A percentile compares a stretch with the other conserved stretches of the same genome.
These are phyloP conservation scores for Thelaira solivaga DNA, from an alignment of 2,888 invertebrate genomes.

Conservation along the genomic window DNA sequence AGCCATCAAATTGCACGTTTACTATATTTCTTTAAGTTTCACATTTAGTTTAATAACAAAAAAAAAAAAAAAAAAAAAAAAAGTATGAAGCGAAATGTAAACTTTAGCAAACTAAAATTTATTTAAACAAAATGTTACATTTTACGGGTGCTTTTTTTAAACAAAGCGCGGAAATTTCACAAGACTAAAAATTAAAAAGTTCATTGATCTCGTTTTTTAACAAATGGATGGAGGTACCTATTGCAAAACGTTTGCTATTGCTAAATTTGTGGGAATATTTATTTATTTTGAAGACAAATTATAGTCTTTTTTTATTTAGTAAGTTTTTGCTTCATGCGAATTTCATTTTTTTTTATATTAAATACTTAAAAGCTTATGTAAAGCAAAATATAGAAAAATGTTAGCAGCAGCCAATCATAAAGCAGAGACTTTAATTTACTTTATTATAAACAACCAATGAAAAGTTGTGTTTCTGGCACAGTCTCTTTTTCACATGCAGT, in stretches of 20 bases:
- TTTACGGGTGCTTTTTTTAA: too few relatives aligned
- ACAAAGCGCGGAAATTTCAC: background rate
- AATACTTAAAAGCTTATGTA: conserved; percentile 25
- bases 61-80: background rate
- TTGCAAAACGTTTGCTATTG: conserved; percentile 34
- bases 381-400: too few relatives aligned
- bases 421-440: background rate
- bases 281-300: conserved; percentile 7
- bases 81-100: too few relatives aligned
- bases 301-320: background rate
- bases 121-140: background rate
- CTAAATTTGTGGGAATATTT: conserved; percentile 44
- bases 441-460: background rate
- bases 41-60: conserved; percentile 28
- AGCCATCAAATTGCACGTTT: conserved; percentile 22
- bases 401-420: conserved; percentile 27
- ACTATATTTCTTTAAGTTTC: conserved; percentile 8
- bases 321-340: conserved; percentile 21
- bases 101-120: background rate
- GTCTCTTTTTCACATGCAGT: background rate
- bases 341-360: background rate
- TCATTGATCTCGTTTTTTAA: conserved; percentile 34
- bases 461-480: background rate
- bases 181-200: conserved; percentile 14
- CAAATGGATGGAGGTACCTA: too few relatives aligned